Evolutionary conservation across 2,113 vertebrate genomes (phyloP).

Genomic region (Limanda limanda): DNA sequence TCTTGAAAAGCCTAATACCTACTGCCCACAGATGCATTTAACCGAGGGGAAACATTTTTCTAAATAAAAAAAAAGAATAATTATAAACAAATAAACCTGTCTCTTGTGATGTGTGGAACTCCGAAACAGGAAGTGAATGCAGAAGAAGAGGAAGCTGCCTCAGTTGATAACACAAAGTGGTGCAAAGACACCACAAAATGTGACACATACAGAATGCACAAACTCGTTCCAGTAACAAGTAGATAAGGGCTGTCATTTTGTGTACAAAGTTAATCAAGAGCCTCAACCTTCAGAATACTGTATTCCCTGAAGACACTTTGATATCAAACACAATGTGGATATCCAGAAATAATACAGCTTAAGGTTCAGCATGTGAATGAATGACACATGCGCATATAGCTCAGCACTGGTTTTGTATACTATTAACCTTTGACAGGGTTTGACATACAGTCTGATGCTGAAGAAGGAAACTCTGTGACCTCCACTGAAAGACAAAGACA

Average conservation of each 20-base stretch:
- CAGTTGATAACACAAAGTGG: constrained; percentile 76
- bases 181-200: constrained; percentile 40
- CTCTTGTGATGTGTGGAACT: background rate
- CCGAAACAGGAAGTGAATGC: constrained; percentile 82
- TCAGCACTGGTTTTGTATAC: background rate
- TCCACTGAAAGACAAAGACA: constrained; percentile 8
- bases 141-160: constrained; percentile 79
- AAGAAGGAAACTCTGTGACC: constrained; percentile 14
- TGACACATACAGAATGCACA: constrained; percentile 18
- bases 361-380: background rate
- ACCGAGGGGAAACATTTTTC: background rate
- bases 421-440: background rate
- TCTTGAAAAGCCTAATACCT: background rate
- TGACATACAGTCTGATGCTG: background rate
- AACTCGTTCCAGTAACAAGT: background rate
- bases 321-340: background rate
- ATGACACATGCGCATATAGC: background rate
- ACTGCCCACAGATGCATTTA: background rate
- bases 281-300: background rate
- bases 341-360: too few species aligned
- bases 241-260: constrained; percentile 13
- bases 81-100: too few species aligned
- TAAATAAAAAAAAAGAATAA: background rate
- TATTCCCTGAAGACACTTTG: background rate
- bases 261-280: background rate